Base-by-base conservation (phyloP, 2,797 vertebrate genomes). In the Ateles fusciceps region DNA sequence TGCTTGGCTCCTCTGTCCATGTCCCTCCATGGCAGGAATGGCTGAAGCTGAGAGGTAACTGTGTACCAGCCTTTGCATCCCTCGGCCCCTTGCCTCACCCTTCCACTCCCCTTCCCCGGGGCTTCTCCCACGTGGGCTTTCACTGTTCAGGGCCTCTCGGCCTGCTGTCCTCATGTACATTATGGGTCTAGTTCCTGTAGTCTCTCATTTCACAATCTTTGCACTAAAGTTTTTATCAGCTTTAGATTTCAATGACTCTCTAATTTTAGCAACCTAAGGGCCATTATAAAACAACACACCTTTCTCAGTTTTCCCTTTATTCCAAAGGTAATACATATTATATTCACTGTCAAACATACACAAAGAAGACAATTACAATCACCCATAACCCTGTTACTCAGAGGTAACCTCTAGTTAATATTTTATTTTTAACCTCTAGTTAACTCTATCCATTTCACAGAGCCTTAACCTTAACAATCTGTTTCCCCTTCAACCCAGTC, bases 261-360 rank as follows among this genome's bases (percentile, higher is more conserved):
- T 83, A n/a, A 39, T 89, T 85, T 88, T 42, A 42, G 36, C 64
- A 90, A 50, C 36, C 3, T 36, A 87, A 92, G 14, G 10, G 4
- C 28, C 28, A 57, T 74, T 46, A 26, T 44, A 46, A 93, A 87
- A 64, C 5, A 64, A 50, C 7, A 76, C 11, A 26, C 17, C 33
- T 94, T 72, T 59, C 14, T 13, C 11, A 30, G 17, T 55, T 92
- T 48, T 86, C 48, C 36, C 85, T 84, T 96, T 61, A 83, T 85
- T 97, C 74, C 11, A 85, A 86, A 91, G 64, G 22, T 36, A 79
- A 76, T 42, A 74, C 5, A 24, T 52, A 15, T 46, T 83, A 24
- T 46, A 13, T 42, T 85, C 48, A 39, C 13, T 64, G 7, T 33
- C 39, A 44, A 72, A 96, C 92, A 94, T 72, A 72, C 22, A 33